phyloP scores from a whole-genome alignment of 2,113 vertebrate species.

The Tupaia tana region DNA sequence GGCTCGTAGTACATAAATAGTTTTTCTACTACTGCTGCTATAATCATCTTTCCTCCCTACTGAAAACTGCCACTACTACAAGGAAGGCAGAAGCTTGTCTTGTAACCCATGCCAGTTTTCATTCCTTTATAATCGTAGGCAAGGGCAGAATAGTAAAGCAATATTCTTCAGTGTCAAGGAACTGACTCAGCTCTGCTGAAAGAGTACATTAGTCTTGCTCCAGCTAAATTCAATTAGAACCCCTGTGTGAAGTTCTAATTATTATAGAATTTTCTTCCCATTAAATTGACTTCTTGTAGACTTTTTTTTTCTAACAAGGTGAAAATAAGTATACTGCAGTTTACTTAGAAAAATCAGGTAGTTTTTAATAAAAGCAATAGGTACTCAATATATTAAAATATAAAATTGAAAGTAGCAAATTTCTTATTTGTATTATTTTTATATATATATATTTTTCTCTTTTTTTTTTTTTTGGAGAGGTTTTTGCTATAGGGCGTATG shows the following conservation, averaged over 20 bases:
- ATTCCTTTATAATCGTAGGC: constrained; percentile 8
- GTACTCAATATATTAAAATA: not conserved
- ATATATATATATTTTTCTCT: too few relatives aligned
- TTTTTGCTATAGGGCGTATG: too few relatives aligned
- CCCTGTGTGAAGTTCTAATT: constrained; percentile 55
- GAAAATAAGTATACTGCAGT: constrained; percentile 30
- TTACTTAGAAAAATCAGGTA: not conserved
- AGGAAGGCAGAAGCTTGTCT: constrained; percentile 11
- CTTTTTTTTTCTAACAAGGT: constrained; percentile 61
- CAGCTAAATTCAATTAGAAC: constrained; percentile 75
- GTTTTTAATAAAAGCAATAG: constrained; percentile 27
- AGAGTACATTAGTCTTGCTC: constrained; percentile 56
- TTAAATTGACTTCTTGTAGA: constrained; percentile 63
- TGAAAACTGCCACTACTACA: not conserved
- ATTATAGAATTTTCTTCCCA: constrained; percentile 56
- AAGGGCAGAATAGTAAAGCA: constrained; percentile 7
- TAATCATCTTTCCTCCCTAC: not conserved
- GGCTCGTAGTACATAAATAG: not conserved
- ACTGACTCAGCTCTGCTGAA: constrained; percentile 53
- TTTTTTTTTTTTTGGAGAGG: too few relatives aligned
- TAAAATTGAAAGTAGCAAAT: not conserved
- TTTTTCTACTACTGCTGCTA: not conserved
- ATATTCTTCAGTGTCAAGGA: constrained; percentile 35
- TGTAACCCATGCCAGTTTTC: not conserved
- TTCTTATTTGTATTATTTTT: not conserved